Evolutionary conservation across 2,888 invertebrate genomes (phyloP).

Genomic region (Pristionchus fissidentatus): DNA sequence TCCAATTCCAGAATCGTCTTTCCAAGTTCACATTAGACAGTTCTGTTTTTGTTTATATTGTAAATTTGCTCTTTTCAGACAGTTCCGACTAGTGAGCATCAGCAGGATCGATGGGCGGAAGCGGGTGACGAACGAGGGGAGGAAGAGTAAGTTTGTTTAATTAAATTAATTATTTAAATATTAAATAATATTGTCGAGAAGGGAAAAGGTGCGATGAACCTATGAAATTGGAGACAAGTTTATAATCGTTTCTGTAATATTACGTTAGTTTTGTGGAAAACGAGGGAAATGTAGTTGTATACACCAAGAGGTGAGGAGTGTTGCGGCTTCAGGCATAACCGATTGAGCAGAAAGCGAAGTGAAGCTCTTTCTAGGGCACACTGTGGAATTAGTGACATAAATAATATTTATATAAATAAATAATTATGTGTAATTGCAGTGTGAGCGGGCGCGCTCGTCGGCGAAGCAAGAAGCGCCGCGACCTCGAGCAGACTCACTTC

Average conservation of each 20-base stretch:
- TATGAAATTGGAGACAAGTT: no score
- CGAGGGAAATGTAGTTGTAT: no score
- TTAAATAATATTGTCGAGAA: no score
- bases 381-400: neutral
- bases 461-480: slow-evolving; percentile 54
- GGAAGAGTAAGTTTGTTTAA: neutral
- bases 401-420: neutral
- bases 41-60: no score
- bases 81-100: neutral
- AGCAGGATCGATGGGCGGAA: slow-evolving; percentile 14
- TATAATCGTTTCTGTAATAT: no score
- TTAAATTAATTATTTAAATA: neutral
- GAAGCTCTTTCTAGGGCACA: neutral
- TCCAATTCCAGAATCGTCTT: no score
- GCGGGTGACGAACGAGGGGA: neutral
- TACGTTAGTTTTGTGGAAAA: no score
- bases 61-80: no score
- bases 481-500: slow-evolving; percentile 69
- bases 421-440: neutral
- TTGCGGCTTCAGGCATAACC: no score
- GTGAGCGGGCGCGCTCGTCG: neutral
- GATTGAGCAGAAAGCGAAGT: neutral
- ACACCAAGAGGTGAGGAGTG: no score
- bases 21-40: no score
- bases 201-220: no score